Evolutionary conservation across 2,888 invertebrate species (phyloP), one percentile per base, ranked within the genome.

Genomic region (Agrenia bidenticulata): DNA sequence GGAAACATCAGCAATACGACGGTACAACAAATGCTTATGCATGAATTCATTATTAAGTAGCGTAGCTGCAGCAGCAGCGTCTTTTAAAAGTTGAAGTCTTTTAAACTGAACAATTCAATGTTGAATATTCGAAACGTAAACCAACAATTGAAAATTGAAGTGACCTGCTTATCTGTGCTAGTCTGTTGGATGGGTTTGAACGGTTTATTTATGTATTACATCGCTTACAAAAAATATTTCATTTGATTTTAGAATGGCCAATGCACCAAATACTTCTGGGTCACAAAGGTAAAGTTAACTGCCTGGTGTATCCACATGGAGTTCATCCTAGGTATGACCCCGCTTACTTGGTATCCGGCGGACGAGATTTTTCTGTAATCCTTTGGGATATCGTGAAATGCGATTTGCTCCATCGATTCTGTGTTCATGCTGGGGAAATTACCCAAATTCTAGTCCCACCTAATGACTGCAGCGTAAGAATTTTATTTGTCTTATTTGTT

Each of bases 341-440:
- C 73, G 84, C 89, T 0, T 89, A 92, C 79, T 82, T 95, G n/a
- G 87, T 98, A 0, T 96, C 95, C 0, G 99, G 99, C 1, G 96
- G 97, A 0, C 92, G 95, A 13, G 99, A 99, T 81, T 99, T 99
- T 82, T 94, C 96, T 0, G 95, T 96, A 2, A 94, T 94, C 76
- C 83, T 98, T 0, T 98, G 97, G 97, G 96, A 98, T 79, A 82
- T 98, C 73, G 92, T 91, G 78, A 89, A 89, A 37, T 95, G 96
- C 1, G 87, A 87, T 1, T 81, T 96, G 42, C 82, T 99, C 61
- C 94, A 98, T 79, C 86, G 95, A 2, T 99, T 98, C 83, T 95
- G 95, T 78, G 96, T 97, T 0, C 98, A 99, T 80, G 67, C 67
- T 45, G 67, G 67, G 26, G 67, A 68, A 62, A 68, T 99, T 15